Evolutionary conservation across 2,888 invertebrate genomes (phyloP), one percentile per base, ranked within the genome.

Genomic region (Anaspis maculata): DNA sequence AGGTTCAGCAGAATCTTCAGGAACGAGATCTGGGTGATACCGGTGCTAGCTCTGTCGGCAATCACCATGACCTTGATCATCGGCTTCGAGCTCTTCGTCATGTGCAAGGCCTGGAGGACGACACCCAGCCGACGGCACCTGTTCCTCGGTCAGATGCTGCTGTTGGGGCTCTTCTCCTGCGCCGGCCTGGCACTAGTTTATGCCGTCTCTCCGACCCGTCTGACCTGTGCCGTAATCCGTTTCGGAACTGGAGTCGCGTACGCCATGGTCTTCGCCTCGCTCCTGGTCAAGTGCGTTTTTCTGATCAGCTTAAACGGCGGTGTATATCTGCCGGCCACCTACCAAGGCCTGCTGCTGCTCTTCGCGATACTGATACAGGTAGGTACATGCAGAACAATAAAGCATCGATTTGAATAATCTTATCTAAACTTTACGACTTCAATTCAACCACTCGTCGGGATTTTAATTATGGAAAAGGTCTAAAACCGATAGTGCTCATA

Each of bases 211-310:
- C 88, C 89, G 26, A 83, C 83, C 30, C 72, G 78, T 30, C 71
- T 86, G 34, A 83, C 86, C 12, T 91, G 90, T 56, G 86, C 84
- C 30, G 77, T 85, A 13, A 79, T 86, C 42, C 75, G 89, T 30
- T 80, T 89, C 50, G 86, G 84, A 24, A 80, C 84, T 25, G 90
- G 90, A 30, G 77, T 85, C 10, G 75, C 88, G 5, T 84, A 87
- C 50, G 83, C 89, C 31, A 73, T 92, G 34, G 85, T 91, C 39
- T 94, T 92, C 64, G 86, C 90, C 23, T 85, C 92, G 1, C 73
- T 95, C 29, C 74, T 95, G 51, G 94, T 94, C 45, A 94, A 95
- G 68, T 87, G 91, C 65, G 89, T 94, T 48, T 92, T 94, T 63
- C 75, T 94, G 39, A 78, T 94, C 48, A 90, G 91, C 57, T 76